phyloP scores from a whole-genome alignment of 2,888 invertebrate species.

The Sisyra terminalis region DNA sequence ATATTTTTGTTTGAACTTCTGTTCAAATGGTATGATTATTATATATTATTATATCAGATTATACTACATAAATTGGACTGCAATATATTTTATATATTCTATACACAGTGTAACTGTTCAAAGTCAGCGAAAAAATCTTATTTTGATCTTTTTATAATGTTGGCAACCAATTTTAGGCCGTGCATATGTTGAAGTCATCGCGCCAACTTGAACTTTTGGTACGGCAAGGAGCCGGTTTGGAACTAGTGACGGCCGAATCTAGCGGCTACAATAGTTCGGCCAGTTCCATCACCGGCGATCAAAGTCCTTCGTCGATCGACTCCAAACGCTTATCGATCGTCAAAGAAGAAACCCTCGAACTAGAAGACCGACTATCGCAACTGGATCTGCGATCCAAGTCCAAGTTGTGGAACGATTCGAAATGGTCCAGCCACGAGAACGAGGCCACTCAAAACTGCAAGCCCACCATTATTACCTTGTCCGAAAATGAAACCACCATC shows the following conservation, averaged over 20 bases:
- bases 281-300: conserved; percentile 63
- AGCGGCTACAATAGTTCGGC: conserved; percentile 74
- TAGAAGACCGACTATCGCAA: conserved; percentile 33
- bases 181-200: conserved; percentile 62
- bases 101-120: too few relatives aligned
- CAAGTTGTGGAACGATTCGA: conserved; percentile 40
- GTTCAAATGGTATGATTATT: too few relatives aligned
- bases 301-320: conserved; percentile 50
- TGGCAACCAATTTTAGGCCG: conserved; percentile 45
- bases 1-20: too few relatives aligned
- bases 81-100: too few relatives aligned
- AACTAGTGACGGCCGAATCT: conserved; percentile 65
- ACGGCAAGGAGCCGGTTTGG: conserved; percentile 61
- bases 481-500: conserved; percentile 54
- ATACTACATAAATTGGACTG: too few relatives aligned
- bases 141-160: conserved; percentile 5
- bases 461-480: conserved; percentile 55
- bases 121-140: too few relatives aligned
- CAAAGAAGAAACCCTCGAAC: conserved; percentile 48
- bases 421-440: conserved; percentile 32
- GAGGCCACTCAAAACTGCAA: conserved; percentile 36
- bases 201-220: conserved; percentile 60
- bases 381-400: conserved; percentile 25
- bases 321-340: conserved; percentile 53
- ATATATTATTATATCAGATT: too few relatives aligned